Base-by-base conservation (phyloP, 2,113 vertebrate genomes). In the Holacanthus passer region DNA sequence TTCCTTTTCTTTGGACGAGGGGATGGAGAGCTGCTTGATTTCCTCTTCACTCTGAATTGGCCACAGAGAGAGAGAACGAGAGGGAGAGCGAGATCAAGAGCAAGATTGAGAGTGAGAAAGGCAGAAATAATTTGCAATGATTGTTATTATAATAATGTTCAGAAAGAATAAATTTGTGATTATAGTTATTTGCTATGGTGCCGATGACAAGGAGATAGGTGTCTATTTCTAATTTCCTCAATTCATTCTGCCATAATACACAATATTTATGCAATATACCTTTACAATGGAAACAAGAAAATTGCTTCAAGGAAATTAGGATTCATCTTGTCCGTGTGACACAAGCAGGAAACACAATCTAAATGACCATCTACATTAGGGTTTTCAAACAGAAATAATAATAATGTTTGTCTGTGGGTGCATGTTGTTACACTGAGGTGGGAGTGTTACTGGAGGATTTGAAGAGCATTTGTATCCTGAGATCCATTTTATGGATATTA, bases 1-100 rank as follows among this genome's bases (percentile, higher is more conserved):
- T 99, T 99, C 86, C 97, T 97, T 93, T 99, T 99, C 94, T 98
- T 99, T 74, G 97, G 97, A 3, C 96, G 97, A 55, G 98, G 98
- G 35, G 98, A 99, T 41, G 94, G 92, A 55, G 98, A 99, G 92
- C 97, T 99, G 95, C 97, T 99, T 0, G 96, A 97, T 93, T 96
- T 97, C 73, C 93, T 95, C 85, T 94, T 95, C 77, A 89, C 70
- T 89, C 95, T 95, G 77, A 86, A 77, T 83, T 55, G 58, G 50
- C 24, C 35, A 22, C 9, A 80, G 22, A 47, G 27, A 55, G 19
- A 43, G 7, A 58, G 27, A 83, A 62, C 3, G 31, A 39, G 32
- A 66, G 32, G 19, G 31, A 48, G 31, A 55, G 56, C 0, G 11
- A 64, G 48, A 72, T 17, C 17, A 13, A 64, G 32, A 62, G 63